Percentiles rank a stretch among this genome's conserved stretches.
Conservation (phyloP, 2,797 vertebrate species). For the Diplodus puntazzo region DNA sequence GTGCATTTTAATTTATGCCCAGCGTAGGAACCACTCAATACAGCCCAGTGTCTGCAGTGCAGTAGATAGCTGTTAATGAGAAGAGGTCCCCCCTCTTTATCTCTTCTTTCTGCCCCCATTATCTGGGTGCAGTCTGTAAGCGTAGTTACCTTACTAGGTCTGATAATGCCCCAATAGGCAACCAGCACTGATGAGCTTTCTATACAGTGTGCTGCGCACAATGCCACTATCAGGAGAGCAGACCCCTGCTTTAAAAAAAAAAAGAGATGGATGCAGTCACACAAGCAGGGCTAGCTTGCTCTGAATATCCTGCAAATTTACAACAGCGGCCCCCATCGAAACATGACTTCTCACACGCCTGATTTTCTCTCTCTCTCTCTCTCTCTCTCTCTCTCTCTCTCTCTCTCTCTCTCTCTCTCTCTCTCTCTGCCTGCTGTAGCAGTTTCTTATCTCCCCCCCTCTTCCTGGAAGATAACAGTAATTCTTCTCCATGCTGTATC, state of each 20-base stretch:
- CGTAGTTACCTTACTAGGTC: slow-evolving; percentile 94
- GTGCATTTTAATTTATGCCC: slow-evolving; percentile 93
- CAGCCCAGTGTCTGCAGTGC: slow-evolving; percentile 93
- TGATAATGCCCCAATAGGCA: slow-evolving; percentile 96
- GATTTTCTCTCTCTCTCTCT: slow-evolving; percentile 84
- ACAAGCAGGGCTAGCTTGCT: slow-evolving; percentile 85
- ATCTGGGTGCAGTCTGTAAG: slow-evolving; percentile 98
- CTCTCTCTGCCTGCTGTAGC: slow-evolving; percentile 89
- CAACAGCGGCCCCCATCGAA: slow-evolving; percentile 86
- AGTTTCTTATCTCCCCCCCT: slow-evolving; percentile 94
- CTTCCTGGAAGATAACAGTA: slow-evolving; percentile 97
- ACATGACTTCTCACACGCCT: slow-evolving; percentile 84
- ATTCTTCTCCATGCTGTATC: slow-evolving; percentile 95
- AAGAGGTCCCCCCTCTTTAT: slow-evolving; percentile 94
- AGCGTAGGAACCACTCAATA: slow-evolving; percentile 90
- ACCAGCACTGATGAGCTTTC: slow-evolving; percentile 98
- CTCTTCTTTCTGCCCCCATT: slow-evolving; percentile 95
- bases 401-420: slow-evolving; percentile 86
- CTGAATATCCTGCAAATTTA: slow-evolving; percentile 97
- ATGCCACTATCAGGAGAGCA: slow-evolving; percentile 96
- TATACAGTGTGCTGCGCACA: slow-evolving; percentile 95
- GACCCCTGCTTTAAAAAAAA: slow-evolving; percentile 83
- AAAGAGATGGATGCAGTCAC: slow-evolving; percentile 69
- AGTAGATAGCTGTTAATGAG: slow-evolving; percentile 99
- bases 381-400: slow-evolving; percentile 63